These are phyloP conservation scores for Microtus ochrogaster DNA, from an alignment of 2,113 vertebrate genomes.

Conservation along the genomic window DNA sequence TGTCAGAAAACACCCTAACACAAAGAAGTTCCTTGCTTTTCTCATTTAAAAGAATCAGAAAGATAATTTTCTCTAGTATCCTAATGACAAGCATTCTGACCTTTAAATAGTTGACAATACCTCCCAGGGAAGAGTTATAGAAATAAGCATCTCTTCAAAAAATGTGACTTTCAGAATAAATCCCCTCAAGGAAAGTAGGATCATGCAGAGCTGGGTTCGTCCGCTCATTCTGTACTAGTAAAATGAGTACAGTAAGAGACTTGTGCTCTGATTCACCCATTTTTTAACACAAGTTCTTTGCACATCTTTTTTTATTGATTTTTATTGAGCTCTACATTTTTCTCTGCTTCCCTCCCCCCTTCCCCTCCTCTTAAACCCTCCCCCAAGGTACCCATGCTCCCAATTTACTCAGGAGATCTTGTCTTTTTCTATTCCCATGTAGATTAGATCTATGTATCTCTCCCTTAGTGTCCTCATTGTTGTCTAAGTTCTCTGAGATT, in stretches of 20 bases:
- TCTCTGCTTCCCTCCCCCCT: too few relatives aligned
- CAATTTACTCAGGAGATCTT: too few relatives aligned
- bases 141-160: neutral
- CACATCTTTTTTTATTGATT: neutral
- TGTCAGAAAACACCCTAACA: neutral
- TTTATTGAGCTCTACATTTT: too few relatives aligned
- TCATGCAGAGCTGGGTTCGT: neutral
- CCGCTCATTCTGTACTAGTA: neutral
- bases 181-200: slow-evolving; percentile 41
- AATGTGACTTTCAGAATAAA: neutral
- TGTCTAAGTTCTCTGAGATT: too few relatives aligned
- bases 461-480: too few relatives aligned
- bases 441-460: too few relatives aligned
- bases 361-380: too few relatives aligned
- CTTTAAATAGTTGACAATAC: slow-evolving; percentile 25
- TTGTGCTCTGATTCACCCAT: neutral
- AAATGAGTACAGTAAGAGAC: slow-evolving; percentile 29
- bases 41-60: neutral
- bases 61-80: neutral
- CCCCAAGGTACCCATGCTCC: too few relatives aligned
- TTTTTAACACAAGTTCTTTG: slow-evolving; percentile 5
- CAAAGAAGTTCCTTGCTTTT: neutral
- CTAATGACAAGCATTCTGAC: neutral
- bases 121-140: slow-evolving; percentile 5
- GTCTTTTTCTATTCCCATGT: too few relatives aligned